These are phyloP conservation scores for Mormyrus hasselquistii DNA, from an alignment of 2,797 vertebrate species.

Conservation along the genomic window DNA sequence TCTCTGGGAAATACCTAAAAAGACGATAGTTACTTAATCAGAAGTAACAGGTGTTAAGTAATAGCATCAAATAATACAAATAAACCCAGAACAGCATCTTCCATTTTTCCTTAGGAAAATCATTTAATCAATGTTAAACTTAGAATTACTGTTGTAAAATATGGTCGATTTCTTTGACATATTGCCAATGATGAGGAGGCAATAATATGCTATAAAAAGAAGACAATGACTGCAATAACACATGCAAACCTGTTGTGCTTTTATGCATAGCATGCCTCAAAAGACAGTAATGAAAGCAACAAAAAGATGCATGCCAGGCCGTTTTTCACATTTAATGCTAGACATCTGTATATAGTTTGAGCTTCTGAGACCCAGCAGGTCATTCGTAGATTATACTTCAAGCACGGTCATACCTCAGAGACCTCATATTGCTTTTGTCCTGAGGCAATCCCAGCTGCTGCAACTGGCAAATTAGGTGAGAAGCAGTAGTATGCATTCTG, in stretches of 20 bases:
- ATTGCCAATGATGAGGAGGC: not conserved
- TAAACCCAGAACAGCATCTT: not conserved
- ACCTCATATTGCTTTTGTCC: conserved; percentile 14
- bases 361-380: not conserved
- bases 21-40: not conserved
- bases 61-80: not conserved
- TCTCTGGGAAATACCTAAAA: not conserved
- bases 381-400: not conserved
- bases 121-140: not conserved
- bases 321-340: not conserved
- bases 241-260: not conserved
- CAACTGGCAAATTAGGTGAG: conserved; percentile 16
- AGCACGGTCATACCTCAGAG: conserved; percentile 16
- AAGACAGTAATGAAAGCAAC: not conserved
- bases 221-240: not conserved
- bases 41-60: not conserved
- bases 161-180: not conserved
- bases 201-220: not conserved
- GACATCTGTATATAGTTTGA: not conserved
- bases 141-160: not conserved
- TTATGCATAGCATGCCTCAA: not conserved
- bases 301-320: not conserved
- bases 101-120: not conserved
- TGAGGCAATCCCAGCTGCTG: not conserved
- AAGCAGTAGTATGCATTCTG: not conserved